These are phyloP conservation scores for Tadarida brasiliensis DNA, from an alignment of 2,797 vertebrate genomes.

Conservation along the genomic window DNA sequence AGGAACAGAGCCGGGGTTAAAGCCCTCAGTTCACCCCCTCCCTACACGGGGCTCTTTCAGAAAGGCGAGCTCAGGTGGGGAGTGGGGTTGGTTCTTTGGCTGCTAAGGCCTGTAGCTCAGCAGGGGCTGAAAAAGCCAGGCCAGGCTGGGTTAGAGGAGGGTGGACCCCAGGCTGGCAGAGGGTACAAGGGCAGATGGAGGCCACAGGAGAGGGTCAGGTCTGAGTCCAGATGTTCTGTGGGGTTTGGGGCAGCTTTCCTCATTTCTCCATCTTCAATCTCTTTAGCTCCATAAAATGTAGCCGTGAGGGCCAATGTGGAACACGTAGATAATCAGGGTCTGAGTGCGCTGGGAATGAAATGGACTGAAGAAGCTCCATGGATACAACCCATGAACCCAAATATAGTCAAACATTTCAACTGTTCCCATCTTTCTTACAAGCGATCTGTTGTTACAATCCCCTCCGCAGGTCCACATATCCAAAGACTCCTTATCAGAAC, in stretches of 20 bases:
- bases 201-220: neutral
- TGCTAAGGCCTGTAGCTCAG: neutral
- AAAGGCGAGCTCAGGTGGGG: neutral
- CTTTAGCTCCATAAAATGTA: neutral
- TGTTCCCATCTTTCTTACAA: neutral
- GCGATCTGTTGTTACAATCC: neutral
- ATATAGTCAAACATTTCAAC: neutral
- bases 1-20: constrained; percentile 22
- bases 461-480: neutral
- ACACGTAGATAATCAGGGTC: neutral
- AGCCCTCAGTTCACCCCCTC: neutral
- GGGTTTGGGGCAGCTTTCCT: neutral
- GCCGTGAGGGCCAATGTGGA: neutral
- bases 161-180: neutral
- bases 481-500: neutral
- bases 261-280: neutral
- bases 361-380: neutral
- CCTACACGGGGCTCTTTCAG: neutral
- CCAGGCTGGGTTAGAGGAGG: neutral
- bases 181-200: neutral
- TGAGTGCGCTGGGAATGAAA: neutral
- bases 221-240: neutral
- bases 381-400: neutral
- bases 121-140: neutral
- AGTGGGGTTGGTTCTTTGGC: neutral